A percentile compares a stretch with the other conserved stretches of the same genome.
Conservation (phyloP, 2,797 vertebrate genomes). For the Amphiprion clarkii region DNA sequence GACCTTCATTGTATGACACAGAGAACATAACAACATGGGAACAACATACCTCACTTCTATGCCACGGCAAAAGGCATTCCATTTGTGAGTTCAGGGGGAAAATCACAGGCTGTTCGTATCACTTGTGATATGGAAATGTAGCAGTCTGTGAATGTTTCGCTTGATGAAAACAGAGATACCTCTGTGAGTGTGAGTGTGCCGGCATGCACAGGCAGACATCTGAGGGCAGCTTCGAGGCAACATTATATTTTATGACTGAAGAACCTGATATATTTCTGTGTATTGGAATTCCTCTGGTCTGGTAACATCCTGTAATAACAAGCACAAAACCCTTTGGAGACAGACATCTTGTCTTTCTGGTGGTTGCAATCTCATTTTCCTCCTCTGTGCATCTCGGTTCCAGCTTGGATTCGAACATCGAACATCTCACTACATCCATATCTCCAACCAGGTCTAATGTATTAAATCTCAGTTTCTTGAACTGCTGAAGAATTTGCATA, state of each 20-base stretch:
- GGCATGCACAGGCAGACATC: conserved; percentile 38
- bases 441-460: conserved; percentile 15
- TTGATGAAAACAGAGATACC: conserved; percentile 54
- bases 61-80: conserved; percentile 29
- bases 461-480: neutral
- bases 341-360: conserved; percentile 29
- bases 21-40: neutral
- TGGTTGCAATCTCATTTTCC: conserved; percentile 45
- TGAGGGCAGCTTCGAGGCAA: conserved; percentile 34
- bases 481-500: neutral
- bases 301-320: conserved; percentile 55
- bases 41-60: conserved; percentile 27
- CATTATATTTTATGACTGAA: conserved; percentile 62
- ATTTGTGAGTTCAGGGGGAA: conserved; percentile 40
- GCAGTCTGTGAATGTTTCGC: conserved; percentile 44
- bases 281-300: conserved; percentile 56
- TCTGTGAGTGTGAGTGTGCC: conserved; percentile 31
- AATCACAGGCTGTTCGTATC: conserved; percentile 44
- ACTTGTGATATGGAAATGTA: conserved; percentile 55
- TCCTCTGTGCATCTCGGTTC: conserved; percentile 17
- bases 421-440: neutral
- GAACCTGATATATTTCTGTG: conserved; percentile 48
- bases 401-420: conserved; percentile 21
- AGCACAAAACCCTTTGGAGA: conserved; percentile 35
- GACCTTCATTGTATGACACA: neutral